phyloP scores from a whole-genome alignment of 2,888 invertebrate genomes.

The Tiphia femorata region DNA sequence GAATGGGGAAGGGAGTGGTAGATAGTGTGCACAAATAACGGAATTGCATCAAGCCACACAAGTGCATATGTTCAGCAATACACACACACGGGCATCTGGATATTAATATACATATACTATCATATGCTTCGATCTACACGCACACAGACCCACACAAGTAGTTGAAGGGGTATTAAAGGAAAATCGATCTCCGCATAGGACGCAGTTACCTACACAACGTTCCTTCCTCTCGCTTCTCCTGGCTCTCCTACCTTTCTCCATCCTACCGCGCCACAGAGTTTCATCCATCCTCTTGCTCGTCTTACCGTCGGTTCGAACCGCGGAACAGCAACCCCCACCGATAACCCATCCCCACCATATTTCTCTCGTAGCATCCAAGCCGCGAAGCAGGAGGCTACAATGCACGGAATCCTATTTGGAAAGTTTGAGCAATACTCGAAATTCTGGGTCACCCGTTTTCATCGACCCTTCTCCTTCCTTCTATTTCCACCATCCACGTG shows the following conservation, averaged over 20 bases:
- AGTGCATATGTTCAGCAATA: too few species aligned
- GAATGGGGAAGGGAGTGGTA: too few species aligned
- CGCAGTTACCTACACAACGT: slow-evolving; percentile 12
- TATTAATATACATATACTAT: too few species aligned
- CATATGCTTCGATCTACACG: neutral
- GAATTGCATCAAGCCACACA: too few species aligned
- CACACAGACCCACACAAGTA: neutral
- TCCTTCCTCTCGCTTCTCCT: slow-evolving; percentile 1
- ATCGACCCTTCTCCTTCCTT: too few species aligned
- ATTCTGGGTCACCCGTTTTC: slow-evolving; percentile 34
- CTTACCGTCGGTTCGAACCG: slow-evolving; percentile 1
- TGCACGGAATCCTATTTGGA: slow-evolving; percentile 36
- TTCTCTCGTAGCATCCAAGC: neutral
- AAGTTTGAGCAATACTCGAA: slow-evolving; percentile 38
- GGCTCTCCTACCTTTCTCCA: neutral
- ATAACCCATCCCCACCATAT: neutral
- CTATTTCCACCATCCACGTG: too few species aligned
- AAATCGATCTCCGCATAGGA: slow-evolving; percentile 33
- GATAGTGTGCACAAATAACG: too few species aligned
- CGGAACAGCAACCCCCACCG: neutral
- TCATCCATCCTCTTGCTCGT: too few species aligned
- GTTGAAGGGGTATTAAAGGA: slow-evolving; percentile 30
- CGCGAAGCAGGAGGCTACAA: slow-evolving; percentile 22
- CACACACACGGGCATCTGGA: too few species aligned
- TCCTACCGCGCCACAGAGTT: neutral